Conservation (phyloP, 2,113 vertebrate genomes). For the Myrmecobius fasciatus region DNA sequence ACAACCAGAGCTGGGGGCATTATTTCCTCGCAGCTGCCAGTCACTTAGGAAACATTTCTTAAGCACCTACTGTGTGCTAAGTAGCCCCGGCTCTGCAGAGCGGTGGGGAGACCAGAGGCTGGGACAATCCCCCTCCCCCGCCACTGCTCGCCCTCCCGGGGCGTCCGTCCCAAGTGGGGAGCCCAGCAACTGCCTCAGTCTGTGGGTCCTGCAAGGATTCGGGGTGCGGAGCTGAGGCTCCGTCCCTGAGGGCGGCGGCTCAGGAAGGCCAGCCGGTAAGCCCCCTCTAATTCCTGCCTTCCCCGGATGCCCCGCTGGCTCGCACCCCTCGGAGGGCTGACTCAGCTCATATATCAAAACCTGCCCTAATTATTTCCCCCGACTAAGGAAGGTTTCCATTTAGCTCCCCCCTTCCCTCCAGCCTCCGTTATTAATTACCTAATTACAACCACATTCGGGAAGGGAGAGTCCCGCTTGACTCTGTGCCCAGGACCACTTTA, state of each 20-base stretch:
- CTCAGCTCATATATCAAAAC: slow-evolving; percentile 81
- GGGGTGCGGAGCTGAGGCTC: neutral
- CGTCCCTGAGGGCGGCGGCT: neutral
- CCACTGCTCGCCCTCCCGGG: no score
- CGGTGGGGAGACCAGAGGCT: no score
- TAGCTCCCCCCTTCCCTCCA: slow-evolving; percentile 71
- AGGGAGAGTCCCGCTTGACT: slow-evolving; percentile 73
- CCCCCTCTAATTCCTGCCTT: neutral
- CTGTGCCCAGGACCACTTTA: slow-evolving; percentile 76
- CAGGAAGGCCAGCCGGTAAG: neutral
- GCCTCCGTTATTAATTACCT: slow-evolving; percentile 83
- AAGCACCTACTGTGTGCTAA: neutral
- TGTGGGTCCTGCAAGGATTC: no score
- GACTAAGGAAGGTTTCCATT: slow-evolving; percentile 82
- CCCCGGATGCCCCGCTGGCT: slow-evolving; percentile 12
- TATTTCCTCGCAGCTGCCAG: no score
- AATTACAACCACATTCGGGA: slow-evolving; percentile 83
- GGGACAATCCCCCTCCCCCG: no score
- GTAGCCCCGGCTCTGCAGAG: neutral
- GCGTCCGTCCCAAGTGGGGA: neutral
- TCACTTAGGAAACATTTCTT: no score
- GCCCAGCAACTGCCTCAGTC: no score
- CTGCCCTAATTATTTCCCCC: slow-evolving; percentile 80
- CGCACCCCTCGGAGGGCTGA: slow-evolving; percentile 66
- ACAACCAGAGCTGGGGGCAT: rapidly evolving